A percentile compares a stretch with the other conserved stretches of the same genome.
These are phyloP conservation scores for Salvelinus namaycush DNA, from an alignment of 2,113 vertebrate species.

Conservation along the genomic window DNA sequence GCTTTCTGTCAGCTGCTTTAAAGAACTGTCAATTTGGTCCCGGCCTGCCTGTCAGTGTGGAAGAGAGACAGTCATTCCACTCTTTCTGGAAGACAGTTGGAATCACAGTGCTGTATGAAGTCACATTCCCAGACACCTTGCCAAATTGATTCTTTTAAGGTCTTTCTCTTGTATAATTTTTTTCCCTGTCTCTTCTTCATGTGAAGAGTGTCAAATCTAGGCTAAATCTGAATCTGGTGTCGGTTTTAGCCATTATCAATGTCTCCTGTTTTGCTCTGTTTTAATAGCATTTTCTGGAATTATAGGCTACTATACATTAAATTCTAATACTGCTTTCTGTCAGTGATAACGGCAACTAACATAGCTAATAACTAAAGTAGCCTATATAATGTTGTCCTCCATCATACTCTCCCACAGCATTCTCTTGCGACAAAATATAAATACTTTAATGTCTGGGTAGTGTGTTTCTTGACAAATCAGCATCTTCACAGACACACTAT, in stretches of 20 bases:
- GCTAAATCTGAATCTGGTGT: constrained; percentile 67
- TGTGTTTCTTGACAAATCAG: constrained; percentile 23
- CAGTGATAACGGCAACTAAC: not conserved
- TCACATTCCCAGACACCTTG: constrained; percentile 81
- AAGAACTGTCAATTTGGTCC: constrained; percentile 99
- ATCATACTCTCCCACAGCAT: not conserved
- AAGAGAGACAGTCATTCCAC: constrained; percentile 98
- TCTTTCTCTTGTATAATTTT: constrained; percentile 76
- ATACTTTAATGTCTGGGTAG: not conserved
- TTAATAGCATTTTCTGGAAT: not conserved
- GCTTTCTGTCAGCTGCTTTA: constrained; percentile 99
- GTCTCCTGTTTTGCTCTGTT: constrained; percentile 30
- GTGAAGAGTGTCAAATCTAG: constrained; percentile 66
- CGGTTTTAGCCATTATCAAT: constrained; percentile 54
- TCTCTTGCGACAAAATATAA: constrained; percentile 5
- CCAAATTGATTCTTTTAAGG: constrained; percentile 85
- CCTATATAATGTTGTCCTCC: constrained; percentile 10
- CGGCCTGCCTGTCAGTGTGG: constrained; percentile 92
- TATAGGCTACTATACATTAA: not conserved
- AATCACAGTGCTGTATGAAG: constrained; percentile 78
- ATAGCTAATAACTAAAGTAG: not conserved
- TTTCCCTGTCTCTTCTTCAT: constrained; percentile 61
- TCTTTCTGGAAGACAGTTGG: constrained; percentile 71
- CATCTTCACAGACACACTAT: not conserved
- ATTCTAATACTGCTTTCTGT: constrained; percentile 36